These are phyloP conservation scores for Nerophis ophidion DNA, from an alignment of 2,113 vertebrate genomes.

Conservation along the genomic window DNA sequence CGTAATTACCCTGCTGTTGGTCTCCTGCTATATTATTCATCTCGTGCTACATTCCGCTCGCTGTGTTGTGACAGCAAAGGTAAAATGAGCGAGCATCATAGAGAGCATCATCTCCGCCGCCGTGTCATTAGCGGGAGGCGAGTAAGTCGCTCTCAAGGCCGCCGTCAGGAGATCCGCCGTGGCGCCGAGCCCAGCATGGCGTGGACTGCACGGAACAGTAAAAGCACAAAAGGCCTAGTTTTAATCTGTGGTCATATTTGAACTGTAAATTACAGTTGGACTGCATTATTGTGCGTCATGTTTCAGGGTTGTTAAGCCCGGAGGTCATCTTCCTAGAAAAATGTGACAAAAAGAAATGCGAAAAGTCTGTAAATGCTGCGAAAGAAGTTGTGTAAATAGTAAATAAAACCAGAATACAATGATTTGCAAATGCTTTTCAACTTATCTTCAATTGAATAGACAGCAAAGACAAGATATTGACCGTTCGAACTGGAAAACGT, in stretches of 20 bases:
- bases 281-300: conserved; percentile 23
- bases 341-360: conserved; percentile 7
- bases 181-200: not conserved
- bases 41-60: conserved; percentile 52
- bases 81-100: conserved; percentile 62
- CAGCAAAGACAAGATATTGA: no score
- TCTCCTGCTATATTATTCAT: conserved; percentile 71
- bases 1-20: conserved; percentile 75
- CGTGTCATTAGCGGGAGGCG: conserved; percentile 63
- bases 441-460: no score
- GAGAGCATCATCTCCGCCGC: conserved; percentile 44
- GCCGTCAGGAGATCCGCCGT: conserved; percentile 42
- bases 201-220: no score
- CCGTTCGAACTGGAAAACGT: no score
- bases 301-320: conserved; percentile 35
- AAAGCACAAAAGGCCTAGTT: no score
- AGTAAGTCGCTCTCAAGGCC: conserved; percentile 63
- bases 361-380: conserved; percentile 43
- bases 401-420: no score
- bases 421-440: no score
- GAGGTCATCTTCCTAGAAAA: conserved; percentile 40
- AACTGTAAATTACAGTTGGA: not conserved
- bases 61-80: conserved; percentile 61
- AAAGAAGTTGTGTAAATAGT: not conserved
- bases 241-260: no score